Evolutionary conservation across 2,888 invertebrate species (phyloP), one percentile per base, ranked within the genome.

Genomic region (Drosophila hamatofila): DNA sequence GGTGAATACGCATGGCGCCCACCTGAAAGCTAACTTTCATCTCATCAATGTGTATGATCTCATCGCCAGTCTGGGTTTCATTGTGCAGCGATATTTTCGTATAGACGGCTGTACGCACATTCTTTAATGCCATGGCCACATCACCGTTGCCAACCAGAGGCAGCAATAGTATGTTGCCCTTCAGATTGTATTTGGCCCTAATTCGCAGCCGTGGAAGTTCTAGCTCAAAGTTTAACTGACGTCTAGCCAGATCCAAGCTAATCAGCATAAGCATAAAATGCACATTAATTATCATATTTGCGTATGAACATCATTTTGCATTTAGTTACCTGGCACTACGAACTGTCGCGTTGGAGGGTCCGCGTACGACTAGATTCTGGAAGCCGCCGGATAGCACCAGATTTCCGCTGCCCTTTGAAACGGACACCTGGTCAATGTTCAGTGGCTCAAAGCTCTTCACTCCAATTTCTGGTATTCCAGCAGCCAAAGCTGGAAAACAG

Each of bases 401-500:
- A 55, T 94, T 93, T 2, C 94, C 94, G 64, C 93, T 93, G 16
- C 94, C 94, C 89, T 94, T 94, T 6, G 94, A 93, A 1, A 95
- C 93, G 0, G 94, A 93, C 1, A 95, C 94, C 65, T 92, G 92
- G 72, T 94, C 94, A 35, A 95, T 93, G 75, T 92, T 91, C 35
- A 95, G 88, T 1, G 95, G 95, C 78, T 95, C 95, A 73, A 95
- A 95, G 58, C 93, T 93, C 44, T 94, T 94, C 0, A 95, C 93
- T 9, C 94, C 94, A 46, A 94, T 93, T 91, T 94, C 95, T 0
- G 95, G 94, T 74, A 95, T 94, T 92, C 95, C 95, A 76, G 93
- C 93, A 1, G 94, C 94, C 71, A 95, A 83, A 46, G 94, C 92
- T 1, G 95, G 95, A 89, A 95, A 94, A 90, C 94, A 94, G 37